Evolutionary conservation across 2,888 invertebrate species (phyloP).

Genomic region (Rhingia campestris): DNA sequence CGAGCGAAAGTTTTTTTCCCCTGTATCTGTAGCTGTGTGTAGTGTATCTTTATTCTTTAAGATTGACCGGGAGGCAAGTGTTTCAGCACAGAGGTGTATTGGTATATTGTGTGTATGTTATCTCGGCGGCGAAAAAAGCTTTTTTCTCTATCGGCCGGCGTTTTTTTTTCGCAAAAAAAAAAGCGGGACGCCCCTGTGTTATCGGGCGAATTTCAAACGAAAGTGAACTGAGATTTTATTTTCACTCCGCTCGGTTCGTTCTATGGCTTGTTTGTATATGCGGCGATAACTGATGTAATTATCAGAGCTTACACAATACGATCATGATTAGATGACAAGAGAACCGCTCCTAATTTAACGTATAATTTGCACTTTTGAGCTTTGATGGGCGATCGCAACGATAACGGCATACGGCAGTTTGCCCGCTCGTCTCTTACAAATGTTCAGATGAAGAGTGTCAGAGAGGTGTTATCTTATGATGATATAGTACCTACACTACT

Average conservation of each 20-base stretch:
- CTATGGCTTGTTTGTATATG: slow-evolving; percentile 48
- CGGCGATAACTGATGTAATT: slow-evolving; percentile 61
- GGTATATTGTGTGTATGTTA: slow-evolving; percentile 51
- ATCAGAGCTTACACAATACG: slow-evolving; percentile 63
- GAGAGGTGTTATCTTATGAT: slow-evolving; percentile 30
- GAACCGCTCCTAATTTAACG: background rate
- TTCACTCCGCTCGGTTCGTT: background rate
- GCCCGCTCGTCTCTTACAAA: background rate
- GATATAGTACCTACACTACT: background rate
- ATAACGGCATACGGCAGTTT: slow-evolving; percentile 1
- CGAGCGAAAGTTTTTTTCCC: slow-evolving; percentile 56
- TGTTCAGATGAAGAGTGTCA: slow-evolving; percentile 20
- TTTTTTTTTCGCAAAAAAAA: slow-evolving; percentile 24
- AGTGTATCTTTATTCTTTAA: too few species aligned
- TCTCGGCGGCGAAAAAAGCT: slow-evolving; percentile 51
- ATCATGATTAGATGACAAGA: slow-evolving; percentile 14
- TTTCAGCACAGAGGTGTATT: background rate
- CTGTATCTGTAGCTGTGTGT: slow-evolving; percentile 17
- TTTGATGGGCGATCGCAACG: slow-evolving; percentile 40
- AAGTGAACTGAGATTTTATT: slow-evolving; percentile 60
- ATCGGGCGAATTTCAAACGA: slow-evolving; percentile 65
- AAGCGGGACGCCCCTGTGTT: slow-evolving; percentile 68
- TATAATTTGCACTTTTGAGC: slow-evolving; percentile 39
- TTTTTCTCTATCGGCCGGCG: slow-evolving; percentile 34
- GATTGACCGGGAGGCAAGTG: slow-evolving; percentile 64